These are phyloP conservation scores for Mustela lutreola DNA, from an alignment of 2,113 vertebrate genomes.

Conservation along the genomic window DNA sequence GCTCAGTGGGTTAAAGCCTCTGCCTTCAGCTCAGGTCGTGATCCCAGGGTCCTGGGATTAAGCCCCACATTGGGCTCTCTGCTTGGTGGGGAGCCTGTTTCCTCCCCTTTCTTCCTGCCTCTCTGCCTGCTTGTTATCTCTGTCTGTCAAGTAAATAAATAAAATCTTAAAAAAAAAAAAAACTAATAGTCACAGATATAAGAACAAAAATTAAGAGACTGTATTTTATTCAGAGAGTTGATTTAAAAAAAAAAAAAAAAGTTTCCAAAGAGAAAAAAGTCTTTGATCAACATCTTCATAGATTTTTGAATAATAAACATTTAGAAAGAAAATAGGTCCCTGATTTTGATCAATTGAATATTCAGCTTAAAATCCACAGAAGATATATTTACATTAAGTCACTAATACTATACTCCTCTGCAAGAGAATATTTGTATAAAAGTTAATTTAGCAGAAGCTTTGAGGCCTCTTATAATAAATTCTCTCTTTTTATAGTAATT, in stretches of 20 bases:
- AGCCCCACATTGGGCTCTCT: too few relatives aligned
- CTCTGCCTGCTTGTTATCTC: too few relatives aligned
- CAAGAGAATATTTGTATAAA: background rate
- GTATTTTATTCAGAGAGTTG: background rate
- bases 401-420: background rate
- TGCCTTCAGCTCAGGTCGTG: too few relatives aligned
- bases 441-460: background rate
- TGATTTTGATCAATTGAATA: background rate
- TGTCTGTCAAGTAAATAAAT: too few relatives aligned
- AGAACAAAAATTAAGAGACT: background rate
- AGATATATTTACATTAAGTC: background rate
- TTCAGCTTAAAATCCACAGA: background rate
- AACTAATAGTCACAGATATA: background rate
- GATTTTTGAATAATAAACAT: background rate
- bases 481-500: slow-evolving; percentile 12
- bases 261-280: background rate
- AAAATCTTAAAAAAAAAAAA: background rate
- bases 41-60: too few relatives aligned
- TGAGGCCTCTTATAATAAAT: background rate
- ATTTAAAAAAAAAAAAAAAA: background rate
- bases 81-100: too few relatives aligned
- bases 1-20: too few relatives aligned
- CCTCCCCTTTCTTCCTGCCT: too few relatives aligned
- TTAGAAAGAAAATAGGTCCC: background rate
- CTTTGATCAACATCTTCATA: background rate